Percentiles rank a stretch among this genome's conserved stretches.
Conservation (phyloP, 2,797 vertebrate species). For the Triplophysa bombifrons region DNA sequence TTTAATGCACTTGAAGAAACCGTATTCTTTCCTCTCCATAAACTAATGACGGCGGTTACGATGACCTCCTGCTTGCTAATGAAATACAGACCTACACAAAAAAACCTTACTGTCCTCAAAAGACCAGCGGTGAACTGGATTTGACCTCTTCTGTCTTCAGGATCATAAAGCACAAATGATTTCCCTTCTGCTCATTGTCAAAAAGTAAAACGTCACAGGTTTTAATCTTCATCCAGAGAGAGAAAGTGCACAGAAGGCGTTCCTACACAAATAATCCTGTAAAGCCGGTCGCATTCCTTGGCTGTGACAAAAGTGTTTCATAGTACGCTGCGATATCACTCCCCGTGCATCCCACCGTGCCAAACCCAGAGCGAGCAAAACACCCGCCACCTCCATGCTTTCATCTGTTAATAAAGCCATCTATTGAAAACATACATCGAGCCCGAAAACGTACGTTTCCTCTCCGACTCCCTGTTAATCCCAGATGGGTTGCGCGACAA, state of each 20-base stretch:
- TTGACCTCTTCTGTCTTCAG: constrained; percentile 29
- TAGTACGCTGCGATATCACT: constrained; percentile 38
- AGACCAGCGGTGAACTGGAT: constrained; percentile 2
- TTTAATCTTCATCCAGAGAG: neutral
- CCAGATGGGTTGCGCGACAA: constrained; percentile 49
- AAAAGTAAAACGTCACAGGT: no score
- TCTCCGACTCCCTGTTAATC: constrained; percentile 40
- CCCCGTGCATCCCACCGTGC: constrained; percentile 29
- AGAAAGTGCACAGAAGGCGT: constrained; percentile 1
- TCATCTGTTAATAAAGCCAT: constrained; percentile 54
- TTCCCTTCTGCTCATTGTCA: constrained; percentile 18
- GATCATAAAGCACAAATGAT: neutral
- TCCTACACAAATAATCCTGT: constrained; percentile 48
- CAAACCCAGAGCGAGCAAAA: constrained; percentile 35
- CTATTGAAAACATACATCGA: constrained; percentile 50
- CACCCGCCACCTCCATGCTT: constrained; percentile 41
- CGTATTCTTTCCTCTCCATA: neutral
- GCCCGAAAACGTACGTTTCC: constrained; percentile 32
- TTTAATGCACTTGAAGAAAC: constrained; percentile 18
- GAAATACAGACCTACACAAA: constrained; percentile 26
- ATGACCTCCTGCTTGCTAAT: constrained; percentile 31
- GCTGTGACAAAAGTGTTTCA: constrained; percentile 59
- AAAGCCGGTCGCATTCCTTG: constrained; percentile 54
- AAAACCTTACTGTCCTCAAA: constrained; percentile 26
- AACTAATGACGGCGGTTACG: constrained; percentile 20